Base-by-base conservation (phyloP, 2,797 vertebrate genomes). In the Hephaestus fuliginosus region DNA sequence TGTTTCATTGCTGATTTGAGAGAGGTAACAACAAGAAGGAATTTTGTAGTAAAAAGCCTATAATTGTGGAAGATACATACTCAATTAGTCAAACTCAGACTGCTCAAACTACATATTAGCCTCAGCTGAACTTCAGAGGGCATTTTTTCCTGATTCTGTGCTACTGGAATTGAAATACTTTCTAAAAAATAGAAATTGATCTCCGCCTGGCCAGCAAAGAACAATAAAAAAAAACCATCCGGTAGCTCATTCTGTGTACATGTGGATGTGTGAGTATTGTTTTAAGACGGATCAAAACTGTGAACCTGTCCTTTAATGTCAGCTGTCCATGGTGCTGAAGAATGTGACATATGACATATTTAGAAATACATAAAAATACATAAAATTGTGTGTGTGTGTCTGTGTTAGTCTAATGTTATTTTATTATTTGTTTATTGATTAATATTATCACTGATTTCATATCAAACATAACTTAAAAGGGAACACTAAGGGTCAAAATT, bases 271-370 rank as follows among this genome's bases (percentile, higher is more conserved):
- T 11, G 48, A 5, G 9, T 30, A 25, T 56, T 69, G 14, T 44
- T 33, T 65, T 18, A 18, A 30, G 2, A 52, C 5, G 30, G 55
- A n/a, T 17, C 6, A 14, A 36, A 33, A 4, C 51, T 8, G 9
- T 22, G 48, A 52, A 52, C 15, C 9, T 69, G 66, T 36, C 41
- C 43, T 36, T 76, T 53, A 52, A 69, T 18, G 22, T 57, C 53
- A 78, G 52, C 53, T 52, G 68, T 52, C 44, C 36, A 36, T 66
- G 61, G 55, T 72, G 36, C 62, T 53, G 36, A 78, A 58, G 13
- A 64, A 9, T 12, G 44, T 61, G 22, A 28, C 22, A 6, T 39
- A 48, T 33, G 30, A 33, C 30, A 33, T 33, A 33, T 33, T 33
- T 33, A 33, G 30, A 33, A 33, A 33, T 33, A 33, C 30, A 33